Conservation (phyloP, 2,797 vertebrate species). For the Pangasius krempfi region DNA sequence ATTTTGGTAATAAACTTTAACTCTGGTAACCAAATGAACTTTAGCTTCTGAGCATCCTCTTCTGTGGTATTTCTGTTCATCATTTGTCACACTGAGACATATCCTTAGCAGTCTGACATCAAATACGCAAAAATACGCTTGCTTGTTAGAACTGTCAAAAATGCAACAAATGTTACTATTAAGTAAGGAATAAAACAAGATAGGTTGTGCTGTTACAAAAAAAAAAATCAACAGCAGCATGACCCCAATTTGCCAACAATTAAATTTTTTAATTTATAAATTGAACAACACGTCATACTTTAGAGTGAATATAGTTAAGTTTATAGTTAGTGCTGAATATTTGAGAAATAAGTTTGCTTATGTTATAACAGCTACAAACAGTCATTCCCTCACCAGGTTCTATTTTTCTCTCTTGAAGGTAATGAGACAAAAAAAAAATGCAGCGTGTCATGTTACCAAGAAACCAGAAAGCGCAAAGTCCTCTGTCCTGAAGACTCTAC, state of each 20-base stretch:
- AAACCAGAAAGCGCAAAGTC: neutral
- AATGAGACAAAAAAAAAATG: neutral
- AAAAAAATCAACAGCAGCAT: neutral
- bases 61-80: neutral
- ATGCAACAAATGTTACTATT: neutral
- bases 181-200: neutral
- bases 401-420: neutral
- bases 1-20: neutral
- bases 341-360: neutral
- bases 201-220: neutral
- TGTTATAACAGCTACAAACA: neutral
- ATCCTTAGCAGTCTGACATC: neutral
- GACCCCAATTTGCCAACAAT: neutral
- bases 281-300: neutral
- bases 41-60: neutral
- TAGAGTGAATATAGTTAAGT: neutral
- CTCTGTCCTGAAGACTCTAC: neutral
- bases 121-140: neutral
- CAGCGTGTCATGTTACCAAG: neutral
- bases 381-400: neutral
- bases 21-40: neutral
- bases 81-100: neutral
- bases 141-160: neutral
- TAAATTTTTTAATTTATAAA: neutral
- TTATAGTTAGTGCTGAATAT: neutral